Percentiles rank a stretch among this genome's conserved stretches.
Evolutionary conservation across 2,113 vertebrate genomes (phyloP).

Genomic region (Erpornis zantholeuca): DNA sequence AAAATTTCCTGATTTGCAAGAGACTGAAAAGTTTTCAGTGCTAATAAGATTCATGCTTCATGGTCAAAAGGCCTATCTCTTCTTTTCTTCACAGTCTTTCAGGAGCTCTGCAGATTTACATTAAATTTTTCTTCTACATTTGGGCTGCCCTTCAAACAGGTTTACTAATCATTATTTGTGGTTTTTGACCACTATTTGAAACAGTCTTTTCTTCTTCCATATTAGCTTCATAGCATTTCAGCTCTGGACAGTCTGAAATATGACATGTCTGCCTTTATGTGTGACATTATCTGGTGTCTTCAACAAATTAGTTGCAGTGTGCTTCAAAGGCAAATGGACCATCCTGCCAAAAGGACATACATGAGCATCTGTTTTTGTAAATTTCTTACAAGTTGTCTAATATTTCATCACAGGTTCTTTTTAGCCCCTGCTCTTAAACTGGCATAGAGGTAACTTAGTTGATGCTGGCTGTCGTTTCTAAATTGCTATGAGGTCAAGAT

Average conservation of each 20-base stretch:
- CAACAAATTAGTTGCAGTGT: background rate
- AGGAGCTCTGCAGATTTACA: background rate
- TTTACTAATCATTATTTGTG: background rate
- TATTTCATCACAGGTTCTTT: constrained; percentile 49
- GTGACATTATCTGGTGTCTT: constrained; percentile 27
- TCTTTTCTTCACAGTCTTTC: background rate
- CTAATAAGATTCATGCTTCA: background rate
- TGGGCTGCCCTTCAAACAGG: background rate
- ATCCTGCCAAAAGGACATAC: background rate
- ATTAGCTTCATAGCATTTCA: background rate
- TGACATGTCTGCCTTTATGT: background rate
- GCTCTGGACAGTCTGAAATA: background rate
- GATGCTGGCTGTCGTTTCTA: constrained; percentile 14
- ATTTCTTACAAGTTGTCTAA: constrained; percentile 50
- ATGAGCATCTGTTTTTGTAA: constrained; percentile 14
- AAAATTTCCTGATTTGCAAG: background rate
- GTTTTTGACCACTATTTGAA: background rate
- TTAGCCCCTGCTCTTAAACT: background rate
- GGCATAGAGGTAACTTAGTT: background rate
- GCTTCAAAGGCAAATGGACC: background rate
- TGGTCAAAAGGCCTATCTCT: background rate
- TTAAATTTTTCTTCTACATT: background rate
- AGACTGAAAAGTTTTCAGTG: background rate
- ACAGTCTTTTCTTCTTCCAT: background rate
- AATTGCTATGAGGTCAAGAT: constrained; percentile 47